Percentiles rank a stretch among this genome's conserved stretches.
Conservation (phyloP, 2,888 invertebrate genomes). For the Gibbula magus region DNA sequence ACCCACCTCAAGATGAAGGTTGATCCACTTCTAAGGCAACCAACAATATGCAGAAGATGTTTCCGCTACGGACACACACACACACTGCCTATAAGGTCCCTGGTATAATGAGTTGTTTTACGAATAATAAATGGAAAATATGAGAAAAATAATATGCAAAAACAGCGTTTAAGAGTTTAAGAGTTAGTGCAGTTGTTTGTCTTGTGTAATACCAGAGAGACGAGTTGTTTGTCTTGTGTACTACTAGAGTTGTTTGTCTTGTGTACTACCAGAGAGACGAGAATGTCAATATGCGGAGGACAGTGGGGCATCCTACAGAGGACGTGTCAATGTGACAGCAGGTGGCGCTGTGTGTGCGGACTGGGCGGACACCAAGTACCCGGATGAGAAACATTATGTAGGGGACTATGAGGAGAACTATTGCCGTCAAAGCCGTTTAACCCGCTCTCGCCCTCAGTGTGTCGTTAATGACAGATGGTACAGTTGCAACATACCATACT, state of each 20-base stretch:
- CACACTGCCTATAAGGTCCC: too few species aligned
- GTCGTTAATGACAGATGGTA: not conserved
- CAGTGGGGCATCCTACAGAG: constrained; percentile 1
- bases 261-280: not conserved
- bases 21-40: too few species aligned
- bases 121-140: too few species aligned
- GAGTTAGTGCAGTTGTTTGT: not conserved
- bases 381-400: not conserved
- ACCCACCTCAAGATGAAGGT: too few species aligned
- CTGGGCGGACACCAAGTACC: not conserved
- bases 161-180: not conserved
- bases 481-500: not conserved
- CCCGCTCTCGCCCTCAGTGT: not conserved
- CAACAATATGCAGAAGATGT: too few species aligned
- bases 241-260: not conserved
- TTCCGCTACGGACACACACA: too few species aligned
- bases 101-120: too few species aligned
- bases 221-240: not conserved
- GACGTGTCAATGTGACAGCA: not conserved
- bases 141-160: not conserved
- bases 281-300: not conserved
- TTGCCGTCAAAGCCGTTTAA: not conserved
- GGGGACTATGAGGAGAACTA: constrained; percentile 1
- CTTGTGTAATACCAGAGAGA: not conserved
- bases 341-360: not conserved